Percentiles rank a stretch among this genome's conserved stretches.
These are phyloP conservation scores for Pteropus alecto DNA, from an alignment of 2,113 vertebrate species.

Conservation along the genomic window DNA sequence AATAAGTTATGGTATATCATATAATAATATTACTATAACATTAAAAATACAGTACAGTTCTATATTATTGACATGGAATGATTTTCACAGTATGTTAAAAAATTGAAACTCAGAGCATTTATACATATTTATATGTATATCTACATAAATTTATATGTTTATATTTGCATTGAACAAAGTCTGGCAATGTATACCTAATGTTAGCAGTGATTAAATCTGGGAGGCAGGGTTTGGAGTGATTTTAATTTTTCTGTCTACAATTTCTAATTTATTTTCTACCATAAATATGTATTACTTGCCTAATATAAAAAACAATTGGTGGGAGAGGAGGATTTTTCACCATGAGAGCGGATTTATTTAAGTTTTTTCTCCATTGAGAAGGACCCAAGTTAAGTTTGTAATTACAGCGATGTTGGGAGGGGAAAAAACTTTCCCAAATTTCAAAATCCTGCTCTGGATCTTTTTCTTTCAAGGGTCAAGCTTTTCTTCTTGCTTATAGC, in stretches of 20 bases:
- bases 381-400: not conserved
- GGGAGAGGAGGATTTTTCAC: not conserved
- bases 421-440: not conserved
- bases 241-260: slow-evolving; percentile 23
- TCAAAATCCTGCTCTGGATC: not conserved
- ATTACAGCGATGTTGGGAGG: not conserved
- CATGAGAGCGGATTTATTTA: slow-evolving; percentile 28
- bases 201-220: slow-evolving; percentile 10
- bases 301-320: not conserved
- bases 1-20: not conserved
- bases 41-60: not conserved
- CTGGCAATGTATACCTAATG: not conserved
- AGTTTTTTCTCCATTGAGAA: slow-evolving; percentile 12
- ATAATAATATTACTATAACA: not conserved
- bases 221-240: not conserved
- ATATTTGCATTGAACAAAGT: not conserved
- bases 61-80: not conserved
- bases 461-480: not conserved
- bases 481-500: not conserved
- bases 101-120: not conserved
- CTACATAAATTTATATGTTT: not conserved
- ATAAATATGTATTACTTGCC: slow-evolving; percentile 15
- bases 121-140: not conserved
- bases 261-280: slow-evolving; percentile 45
- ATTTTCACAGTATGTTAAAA: not conserved